Evolutionary conservation across 1,140 invertebrate species (phyloP).

Genomic region (Limonius californicus): DNA sequence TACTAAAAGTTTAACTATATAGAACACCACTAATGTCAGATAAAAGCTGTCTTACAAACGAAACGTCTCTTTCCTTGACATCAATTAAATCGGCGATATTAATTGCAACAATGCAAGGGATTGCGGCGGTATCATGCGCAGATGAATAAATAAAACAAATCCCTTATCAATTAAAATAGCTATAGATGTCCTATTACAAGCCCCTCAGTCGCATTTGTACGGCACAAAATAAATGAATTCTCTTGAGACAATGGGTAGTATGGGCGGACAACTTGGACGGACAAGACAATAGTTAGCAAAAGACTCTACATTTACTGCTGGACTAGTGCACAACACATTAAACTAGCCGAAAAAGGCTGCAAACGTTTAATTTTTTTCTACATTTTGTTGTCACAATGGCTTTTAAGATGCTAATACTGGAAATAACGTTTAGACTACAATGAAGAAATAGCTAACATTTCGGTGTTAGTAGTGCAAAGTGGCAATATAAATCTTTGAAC

Average conservation of each 20-base stretch:
- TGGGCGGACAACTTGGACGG: constrained; percentile 19
- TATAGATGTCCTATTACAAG: constrained; percentile 13
- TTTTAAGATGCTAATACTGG: too few relatives aligned
- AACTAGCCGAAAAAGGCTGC: constrained; percentile 11
- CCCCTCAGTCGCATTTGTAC: constrained; percentile 4
- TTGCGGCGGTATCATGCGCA: too few relatives aligned
- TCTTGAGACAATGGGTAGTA: constrained; percentile 13
- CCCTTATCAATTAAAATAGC: constrained; percentile 13
- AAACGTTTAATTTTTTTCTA: background rate
- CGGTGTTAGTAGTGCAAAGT: too few relatives aligned
- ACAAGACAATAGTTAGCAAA: constrained; percentile 20
- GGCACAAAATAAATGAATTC: constrained; percentile 16
- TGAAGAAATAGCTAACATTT: too few relatives aligned
- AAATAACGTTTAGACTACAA: too few relatives aligned
- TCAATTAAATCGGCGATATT: too few relatives aligned
- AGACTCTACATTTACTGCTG: constrained; percentile 18
- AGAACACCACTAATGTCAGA: too few relatives aligned
- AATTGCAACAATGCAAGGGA: too few relatives aligned
- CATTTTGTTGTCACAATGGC: background rate
- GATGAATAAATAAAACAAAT: constrained; percentile 4
- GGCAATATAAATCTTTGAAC: too few relatives aligned
- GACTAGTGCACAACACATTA: constrained; percentile 5
- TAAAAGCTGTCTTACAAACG: too few relatives aligned
- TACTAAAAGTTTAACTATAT: too few relatives aligned
- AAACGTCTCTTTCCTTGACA: too few relatives aligned